A percentile compares a stretch with the other conserved stretches of the same genome.
Evolutionary conservation across 1,140 invertebrate species (phyloP).

Genomic region (Myzus persicae): DNA sequence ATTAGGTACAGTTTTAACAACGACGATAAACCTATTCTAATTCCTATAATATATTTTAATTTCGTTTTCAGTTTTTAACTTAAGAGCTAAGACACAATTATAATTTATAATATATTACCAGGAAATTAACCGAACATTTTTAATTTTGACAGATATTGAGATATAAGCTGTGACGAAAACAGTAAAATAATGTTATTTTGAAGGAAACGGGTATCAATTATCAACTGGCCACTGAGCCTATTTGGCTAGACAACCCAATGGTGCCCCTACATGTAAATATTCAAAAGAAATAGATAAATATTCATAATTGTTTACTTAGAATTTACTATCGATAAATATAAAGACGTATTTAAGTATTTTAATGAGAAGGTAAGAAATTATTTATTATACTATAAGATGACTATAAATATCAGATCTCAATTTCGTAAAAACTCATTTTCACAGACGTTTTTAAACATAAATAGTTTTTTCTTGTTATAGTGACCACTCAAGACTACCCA

Average conservation of each 20-base stretch:
- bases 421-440: background rate
- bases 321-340: background rate
- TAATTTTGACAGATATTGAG: background rate
- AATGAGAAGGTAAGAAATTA: background rate
- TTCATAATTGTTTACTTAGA: background rate
- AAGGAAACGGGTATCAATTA: too few species aligned
- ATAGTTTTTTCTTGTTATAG: too few species aligned
- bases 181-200: too few species aligned
- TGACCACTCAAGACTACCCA: too few species aligned
- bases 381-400: background rate
- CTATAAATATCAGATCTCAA: background rate
- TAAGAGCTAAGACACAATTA: too few species aligned
- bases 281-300: slow-evolving; percentile 2
- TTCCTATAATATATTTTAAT: background rate
- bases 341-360: background rate
- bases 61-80: background rate
- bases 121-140: background rate
- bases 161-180: too few species aligned
- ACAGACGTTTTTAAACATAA: background rate
- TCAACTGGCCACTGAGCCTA: background rate
- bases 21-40: background rate
- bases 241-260: background rate
- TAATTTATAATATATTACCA: background rate
- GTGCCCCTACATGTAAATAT: background rate
- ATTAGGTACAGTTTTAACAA: background rate